Evolutionary conservation across 2,113 vertebrate genomes (phyloP), one percentile per base, ranked within the genome.

Genomic region (Gymnobelideus leadbeateri): DNA sequence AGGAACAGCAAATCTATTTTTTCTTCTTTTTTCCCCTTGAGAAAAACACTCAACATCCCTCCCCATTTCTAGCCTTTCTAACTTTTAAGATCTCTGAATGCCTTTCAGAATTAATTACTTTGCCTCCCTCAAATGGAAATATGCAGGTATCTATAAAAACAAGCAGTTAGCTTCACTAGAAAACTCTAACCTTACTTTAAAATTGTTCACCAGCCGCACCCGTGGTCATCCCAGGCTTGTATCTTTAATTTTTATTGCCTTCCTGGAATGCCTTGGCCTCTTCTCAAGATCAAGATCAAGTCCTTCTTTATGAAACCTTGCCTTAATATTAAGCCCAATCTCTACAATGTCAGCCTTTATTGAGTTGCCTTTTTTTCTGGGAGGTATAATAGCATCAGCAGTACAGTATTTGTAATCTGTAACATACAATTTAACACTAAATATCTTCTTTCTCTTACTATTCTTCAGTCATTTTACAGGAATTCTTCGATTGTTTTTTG

Each of bases 41-140:
- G 91, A 97, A 97, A 94, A 97, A 96, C 1, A 50, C 2, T 61
- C 52, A 97, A 68, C 51, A 92, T 93, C 51, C 93, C 10, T 84
- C n/a, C 68, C 37, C 19, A 84, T 19, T 19, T 84, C 16, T 19
- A 43, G 68, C 19, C 37, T 84, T n/a, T 68, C 3, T 19, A 37
- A 77, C 92, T 96, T 93, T 89, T 19, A 55, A 54, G 91, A 93
- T 92, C 23, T 24, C 51, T 89, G 91, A 98, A 92, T 95, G 68
- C 92, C 92, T 95, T 90, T 31, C 61, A 14, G 37, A 91, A 51
- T 95, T 16, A 91, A 51, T 95, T 92, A 97, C 93, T 91, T 98
- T 95, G 95, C 89, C 94, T 89, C 37, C 93, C 92, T 53, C 23
- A 94, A 24, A 1, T 49, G 54, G 47, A 51, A 77, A 94, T 68